Percentiles rank a stretch among this genome's conserved stretches.
These are phyloP conservation scores for Theocolax elegans DNA, from an alignment of 1,140 invertebrate genomes.

Conservation along the genomic window DNA sequence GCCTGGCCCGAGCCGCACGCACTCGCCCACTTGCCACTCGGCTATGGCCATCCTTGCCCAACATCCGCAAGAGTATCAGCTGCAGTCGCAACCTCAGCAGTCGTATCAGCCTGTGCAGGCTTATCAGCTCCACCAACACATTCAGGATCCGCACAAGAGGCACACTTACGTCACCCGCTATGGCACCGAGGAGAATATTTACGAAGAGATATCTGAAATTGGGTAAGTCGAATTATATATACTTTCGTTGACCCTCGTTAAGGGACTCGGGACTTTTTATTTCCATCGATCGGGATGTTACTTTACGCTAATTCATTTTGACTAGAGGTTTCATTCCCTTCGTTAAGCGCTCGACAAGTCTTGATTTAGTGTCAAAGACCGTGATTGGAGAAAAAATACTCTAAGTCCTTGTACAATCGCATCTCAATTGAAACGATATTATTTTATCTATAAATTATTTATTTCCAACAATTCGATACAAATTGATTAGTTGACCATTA, in stretches of 20 bases:
- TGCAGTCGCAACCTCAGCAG: constrained; percentile 46
- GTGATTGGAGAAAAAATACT: too few species aligned
- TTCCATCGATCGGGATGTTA: too few species aligned
- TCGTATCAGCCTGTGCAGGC: constrained; percentile 35
- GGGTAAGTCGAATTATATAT: constrained; percentile 49
- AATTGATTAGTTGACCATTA: too few species aligned
- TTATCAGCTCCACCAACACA: constrained; percentile 7
- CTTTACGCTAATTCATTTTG: too few species aligned
- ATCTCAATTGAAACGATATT: too few species aligned
- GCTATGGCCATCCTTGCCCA: constrained; percentile 48
- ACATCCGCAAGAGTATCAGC: constrained; percentile 56
- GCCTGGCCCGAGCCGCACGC: constrained; percentile 67
- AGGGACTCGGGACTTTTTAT: background rate
- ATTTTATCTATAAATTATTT: too few species aligned
- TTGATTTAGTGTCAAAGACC: too few species aligned
- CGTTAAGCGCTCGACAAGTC: too few species aligned
- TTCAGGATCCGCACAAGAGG: constrained; percentile 61
- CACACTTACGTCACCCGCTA: constrained; percentile 83
- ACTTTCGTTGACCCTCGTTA: background rate
- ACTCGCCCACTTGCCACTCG: constrained; percentile 51
- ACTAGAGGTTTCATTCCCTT: too few species aligned
- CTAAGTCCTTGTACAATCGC: too few species aligned
- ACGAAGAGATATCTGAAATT: constrained; percentile 82
- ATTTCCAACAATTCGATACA: too few species aligned
- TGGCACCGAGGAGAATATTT: constrained; percentile 87